Evolutionary conservation across 2,797 vertebrate genomes (phyloP), one percentile per base, ranked within the genome.

Genomic region (Pseudotriccus pelzelni): DNA sequence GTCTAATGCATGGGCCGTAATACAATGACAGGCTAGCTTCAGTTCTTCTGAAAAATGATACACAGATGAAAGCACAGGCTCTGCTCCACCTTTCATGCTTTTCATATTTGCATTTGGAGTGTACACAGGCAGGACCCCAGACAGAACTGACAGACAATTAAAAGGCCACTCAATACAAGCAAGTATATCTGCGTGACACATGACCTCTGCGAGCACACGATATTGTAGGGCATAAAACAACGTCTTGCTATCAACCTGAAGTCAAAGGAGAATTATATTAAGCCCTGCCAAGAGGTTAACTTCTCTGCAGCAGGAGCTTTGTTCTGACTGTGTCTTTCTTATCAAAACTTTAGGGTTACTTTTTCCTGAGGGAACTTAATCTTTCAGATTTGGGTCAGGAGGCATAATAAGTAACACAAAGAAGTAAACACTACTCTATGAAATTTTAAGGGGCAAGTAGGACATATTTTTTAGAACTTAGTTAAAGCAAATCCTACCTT

Each of bases 41-140:
- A 93, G 97, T 96, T 81, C 96, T 97, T 84, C 98, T 97, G 98
- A 98, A 98, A 99, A 98, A 97, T 78, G 97, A 98, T 98, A 98
- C 97, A 95, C 96, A 97, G 98, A 98, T 98, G 98, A 98, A 99
- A 98, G 98, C 98, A 97, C 59, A 78, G 97, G 96, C 97, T 97
- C 95, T 98, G 98, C 98, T 98, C 98, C 98, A 98, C 98, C 98
- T 99, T 98, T 98, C 98, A 98, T 98, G 98, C 92, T 98, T 98
- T 98, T 98, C 98, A 98, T 98, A 98, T 98, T 98, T 98, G 98
- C 98, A 98, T 98, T 98, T 98, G 98, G 97, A 98, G 97, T 74
- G 55, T 95, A 93, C 97, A 98, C 96, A 98, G 97, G 96, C 93
- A 6, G 96, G 97, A 90, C 96, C 96, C 97, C 97, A 98, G 98